Conservation (phyloP, 1,140 invertebrate species). For the Solen grandis region DNA sequence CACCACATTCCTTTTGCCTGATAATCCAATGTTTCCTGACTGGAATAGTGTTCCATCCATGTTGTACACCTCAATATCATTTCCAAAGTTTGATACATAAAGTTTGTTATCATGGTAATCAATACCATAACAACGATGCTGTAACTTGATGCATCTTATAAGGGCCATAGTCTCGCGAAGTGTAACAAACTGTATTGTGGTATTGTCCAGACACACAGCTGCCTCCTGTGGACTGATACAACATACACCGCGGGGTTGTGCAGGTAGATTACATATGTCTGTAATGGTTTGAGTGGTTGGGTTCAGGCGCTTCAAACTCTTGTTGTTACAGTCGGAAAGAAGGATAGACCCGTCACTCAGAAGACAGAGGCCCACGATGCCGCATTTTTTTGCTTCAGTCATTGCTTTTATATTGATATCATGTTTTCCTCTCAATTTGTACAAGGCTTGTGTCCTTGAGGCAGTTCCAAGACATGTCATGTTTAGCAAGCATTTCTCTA, state of each 20-base stretch:
- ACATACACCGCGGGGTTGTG: too few species aligned
- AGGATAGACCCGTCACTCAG: neutral
- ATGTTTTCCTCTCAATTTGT: neutral
- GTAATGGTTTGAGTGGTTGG: neutral
- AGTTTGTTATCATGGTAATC: neutral
- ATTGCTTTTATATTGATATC: neutral
- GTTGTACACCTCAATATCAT: neutral
- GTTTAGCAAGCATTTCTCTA: neutral
- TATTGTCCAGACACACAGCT: too few species aligned
- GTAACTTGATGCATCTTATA: neutral
- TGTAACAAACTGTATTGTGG: conserved; percentile 12
- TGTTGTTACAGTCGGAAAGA: neutral
- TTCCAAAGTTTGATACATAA: neutral
- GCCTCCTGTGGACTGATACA: too few species aligned
- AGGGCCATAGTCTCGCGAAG: neutral
- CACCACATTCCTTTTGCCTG: neutral
- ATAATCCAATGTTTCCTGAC: neutral
- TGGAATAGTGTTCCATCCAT: neutral
- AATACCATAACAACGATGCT: conserved; percentile 2
- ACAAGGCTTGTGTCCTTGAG: neutral
- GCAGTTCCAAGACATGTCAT: neutral
- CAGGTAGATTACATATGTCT: too few species aligned
- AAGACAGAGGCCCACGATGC: neutral
- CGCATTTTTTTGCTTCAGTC: neutral
- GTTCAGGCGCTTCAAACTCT: neutral